phyloP scores from a whole-genome alignment of 2,888 invertebrate species.

The Andrena bicolor region DNA sequence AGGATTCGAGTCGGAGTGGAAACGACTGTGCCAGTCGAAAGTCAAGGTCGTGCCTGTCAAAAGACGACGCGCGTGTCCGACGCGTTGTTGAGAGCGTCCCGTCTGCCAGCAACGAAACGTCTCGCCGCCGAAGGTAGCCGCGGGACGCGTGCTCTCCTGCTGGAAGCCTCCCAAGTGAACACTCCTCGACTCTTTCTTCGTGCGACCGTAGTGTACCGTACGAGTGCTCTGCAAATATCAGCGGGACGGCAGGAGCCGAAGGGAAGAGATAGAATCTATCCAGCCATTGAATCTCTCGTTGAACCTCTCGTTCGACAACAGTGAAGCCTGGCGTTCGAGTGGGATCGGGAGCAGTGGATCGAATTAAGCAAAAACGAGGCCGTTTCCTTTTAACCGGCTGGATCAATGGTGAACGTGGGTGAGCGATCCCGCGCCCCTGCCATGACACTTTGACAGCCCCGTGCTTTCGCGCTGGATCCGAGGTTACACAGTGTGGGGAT shows the following conservation, averaged over 20 bases:
- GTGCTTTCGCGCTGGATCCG: background rate
- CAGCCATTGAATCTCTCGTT: conserved; percentile 39
- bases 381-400: conserved; percentile 58
- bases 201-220: conserved; percentile 18
- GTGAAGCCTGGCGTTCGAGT: conserved; percentile 57
- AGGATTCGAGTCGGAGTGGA: background rate
- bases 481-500: background rate
- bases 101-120: no score
- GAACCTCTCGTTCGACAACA: conserved; percentile 48
- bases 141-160: background rate
- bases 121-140: no score
- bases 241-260: conserved; percentile 16
- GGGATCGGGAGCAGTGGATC: conserved; percentile 56
- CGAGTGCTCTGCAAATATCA: conserved; percentile 56
- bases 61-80: conserved; percentile 35
- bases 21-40: conserved; percentile 40
- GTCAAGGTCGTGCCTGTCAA: conserved; percentile 70
- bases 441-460: conserved; percentile 25
- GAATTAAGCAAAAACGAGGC: conserved; percentile 63
- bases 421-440: conserved; percentile 1
- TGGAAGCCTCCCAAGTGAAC: background rate
- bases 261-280: conserved; percentile 15
- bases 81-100: conserved; percentile 43
- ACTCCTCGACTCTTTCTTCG: conserved; percentile 38
- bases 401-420: conserved; percentile 54